Percentiles rank a stretch among this genome's conserved stretches.
Evolutionary conservation across 2,888 invertebrate genomes (phyloP).

Genomic region (Helobdella robusta): DNA sequence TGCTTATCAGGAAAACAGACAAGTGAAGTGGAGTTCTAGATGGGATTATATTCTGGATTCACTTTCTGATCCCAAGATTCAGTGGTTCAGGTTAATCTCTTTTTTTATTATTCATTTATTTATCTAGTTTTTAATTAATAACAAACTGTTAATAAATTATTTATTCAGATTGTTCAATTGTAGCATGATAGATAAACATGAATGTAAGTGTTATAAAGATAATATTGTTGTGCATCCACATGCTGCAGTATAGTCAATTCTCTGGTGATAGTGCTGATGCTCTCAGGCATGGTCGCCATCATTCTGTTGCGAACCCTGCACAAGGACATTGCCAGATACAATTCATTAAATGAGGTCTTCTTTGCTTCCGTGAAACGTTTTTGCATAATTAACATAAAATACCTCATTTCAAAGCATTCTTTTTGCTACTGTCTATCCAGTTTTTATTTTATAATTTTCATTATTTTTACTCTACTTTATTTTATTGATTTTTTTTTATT

Average conservation of each 20-base stretch:
- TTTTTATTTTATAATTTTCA: no score
- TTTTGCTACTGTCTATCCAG: no score
- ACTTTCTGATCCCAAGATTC: slow-evolving; percentile 94
- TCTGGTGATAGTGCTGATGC: slow-evolving; percentile 85
- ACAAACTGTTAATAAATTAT: background rate
- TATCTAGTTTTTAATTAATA: background rate
- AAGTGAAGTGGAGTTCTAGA: slow-evolving; percentile 87
- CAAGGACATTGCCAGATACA: slow-evolving; percentile 95
- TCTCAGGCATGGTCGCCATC: slow-evolving; percentile 99
- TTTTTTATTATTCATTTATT: background rate
- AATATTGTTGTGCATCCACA: background rate
- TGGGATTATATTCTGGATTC: slow-evolving; percentile 99
- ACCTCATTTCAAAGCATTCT: no score
- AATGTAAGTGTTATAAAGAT: background rate
- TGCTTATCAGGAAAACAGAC: slow-evolving; percentile 33
- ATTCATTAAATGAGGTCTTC: no score
- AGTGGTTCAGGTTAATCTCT: slow-evolving; percentile 66
- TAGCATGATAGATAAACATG: background rate
- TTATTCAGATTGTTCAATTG: background rate
- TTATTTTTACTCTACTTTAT: no score
- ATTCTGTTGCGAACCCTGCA: slow-evolving; percentile 87
- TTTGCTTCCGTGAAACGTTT: no score
- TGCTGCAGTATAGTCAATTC: slow-evolving; percentile 80
- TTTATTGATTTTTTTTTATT: no score
- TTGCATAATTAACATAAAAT: no score